These are phyloP conservation scores for Manacus vitellinus DNA, from an alignment of 2,113 vertebrate genomes.

Conservation along the genomic window DNA sequence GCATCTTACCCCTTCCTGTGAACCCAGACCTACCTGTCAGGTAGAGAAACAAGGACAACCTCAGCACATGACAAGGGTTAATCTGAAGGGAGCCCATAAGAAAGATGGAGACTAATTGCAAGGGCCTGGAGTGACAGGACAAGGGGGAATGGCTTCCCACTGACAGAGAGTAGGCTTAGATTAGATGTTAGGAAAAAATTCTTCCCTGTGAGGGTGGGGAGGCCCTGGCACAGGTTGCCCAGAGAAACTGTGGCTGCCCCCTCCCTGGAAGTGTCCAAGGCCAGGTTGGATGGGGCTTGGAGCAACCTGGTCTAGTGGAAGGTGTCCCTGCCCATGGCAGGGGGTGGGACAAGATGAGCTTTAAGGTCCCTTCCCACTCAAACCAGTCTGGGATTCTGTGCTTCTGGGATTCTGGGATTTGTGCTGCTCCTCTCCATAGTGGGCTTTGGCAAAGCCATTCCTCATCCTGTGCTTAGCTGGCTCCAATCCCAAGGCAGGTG, in stretches of 20 bases:
- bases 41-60: neutral
- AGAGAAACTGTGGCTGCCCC: neutral
- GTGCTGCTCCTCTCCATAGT: neutral
- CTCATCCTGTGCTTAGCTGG: neutral
- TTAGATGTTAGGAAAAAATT: neutral
- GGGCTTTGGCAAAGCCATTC: neutral
- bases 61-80: neutral
- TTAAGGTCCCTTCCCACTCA: neutral
- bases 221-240: neutral
- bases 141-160: neutral
- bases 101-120: neutral
- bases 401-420: neutral
- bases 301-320: fast-evolving
- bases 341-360: neutral
- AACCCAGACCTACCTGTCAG: neutral
- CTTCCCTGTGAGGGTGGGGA: neutral
- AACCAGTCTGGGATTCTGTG: neutral
- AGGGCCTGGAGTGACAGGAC: neutral
- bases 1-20: neutral
- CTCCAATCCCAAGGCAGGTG: neutral
- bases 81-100: neutral
- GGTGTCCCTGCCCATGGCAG: neutral
- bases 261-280: neutral
- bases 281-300: neutral
- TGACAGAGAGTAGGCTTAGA: neutral